These are phyloP conservation scores for Pristiophorus japonicus DNA, from an alignment of 2,113 vertebrate species.

Conservation along the genomic window DNA sequence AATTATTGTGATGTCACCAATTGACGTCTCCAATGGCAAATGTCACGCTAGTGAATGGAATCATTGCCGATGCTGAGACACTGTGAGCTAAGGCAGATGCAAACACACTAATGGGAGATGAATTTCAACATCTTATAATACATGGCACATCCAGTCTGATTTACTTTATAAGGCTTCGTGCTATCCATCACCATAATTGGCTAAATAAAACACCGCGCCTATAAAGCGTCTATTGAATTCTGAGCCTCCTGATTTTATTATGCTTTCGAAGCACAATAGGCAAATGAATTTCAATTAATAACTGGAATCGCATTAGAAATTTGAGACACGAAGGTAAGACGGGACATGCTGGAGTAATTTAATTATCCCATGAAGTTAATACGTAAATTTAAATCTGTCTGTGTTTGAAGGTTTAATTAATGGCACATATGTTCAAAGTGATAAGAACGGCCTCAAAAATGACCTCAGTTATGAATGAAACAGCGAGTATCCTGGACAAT, in stretches of 20 bases:
- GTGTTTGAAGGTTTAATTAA: slow-evolving; percentile 18
- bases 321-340: neutral
- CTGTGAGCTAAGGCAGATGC: neutral
- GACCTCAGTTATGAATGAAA: slow-evolving; percentile 15
- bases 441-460: neutral
- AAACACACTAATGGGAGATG: neutral
- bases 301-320: neutral
- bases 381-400: neutral
- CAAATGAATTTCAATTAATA: slow-evolving; percentile 35
- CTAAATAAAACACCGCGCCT: neutral
- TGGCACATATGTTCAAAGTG: slow-evolving; percentile 19
- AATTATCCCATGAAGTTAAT: neutral
- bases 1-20: neutral
- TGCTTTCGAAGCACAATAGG: neutral
- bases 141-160: neutral
- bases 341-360: slow-evolving; percentile 12
- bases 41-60: neutral
- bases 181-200: slow-evolving; percentile 21
- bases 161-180: neutral
- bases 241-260: neutral
- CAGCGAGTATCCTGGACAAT: neutral
- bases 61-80: neutral
- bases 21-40: too few relatives aligned
- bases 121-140: neutral
- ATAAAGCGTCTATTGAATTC: neutral